Base-by-base conservation (phyloP, 2,888 invertebrate species). In the Lithophane semibrunnea region DNA sequence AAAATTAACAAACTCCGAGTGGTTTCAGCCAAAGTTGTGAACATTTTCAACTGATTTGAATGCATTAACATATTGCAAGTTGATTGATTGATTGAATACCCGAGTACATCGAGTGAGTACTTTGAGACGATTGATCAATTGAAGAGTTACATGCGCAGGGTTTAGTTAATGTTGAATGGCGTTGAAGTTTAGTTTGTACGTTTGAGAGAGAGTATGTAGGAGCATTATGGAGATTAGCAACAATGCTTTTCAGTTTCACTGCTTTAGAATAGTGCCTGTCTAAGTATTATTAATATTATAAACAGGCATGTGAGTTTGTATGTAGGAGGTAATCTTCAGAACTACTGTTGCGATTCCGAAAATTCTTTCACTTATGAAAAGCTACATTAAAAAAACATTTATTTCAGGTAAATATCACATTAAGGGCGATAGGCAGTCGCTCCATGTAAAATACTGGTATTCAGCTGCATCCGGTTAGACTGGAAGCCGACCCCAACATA, bases 31-130 rank as follows among this genome's bases (percentile, higher is more conserved):
- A 29, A 73, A 79, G 66, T 80, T 74, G 58, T 18, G 64, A 71
- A 71, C 66, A 67, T 78, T 82, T 56, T 42, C 44, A 52, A 68
- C 61, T 73, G 71, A 86, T 75, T 85, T 82, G 79, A 86, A 84
- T 79, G 49, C 54, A 79, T 84, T 84, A 69, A 52, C 86, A 76
- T 79, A 72, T 65, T 76, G 64, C 63, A 73, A 61, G 66, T 24
- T 61, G 70, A 75, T 85, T 84, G 83, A 85, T 75, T 74, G 65
- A 86, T 82, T 75, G 42, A 77, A 65, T 42, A 18, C 13, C 9
- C n/a, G 16, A 75, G 49, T 73, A 58, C n/a, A 29, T 58, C 12
- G 21, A 52, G 44, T 12, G 29, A 24, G 66, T 61, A 79, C 42
- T 66, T 73, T n/a, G 60, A 60, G 56, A 68, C 37, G 67, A 68